These are phyloP conservation scores for Diloba caeruleocephala DNA, from an alignment of 2,888 invertebrate genomes.

Conservation along the genomic window DNA sequence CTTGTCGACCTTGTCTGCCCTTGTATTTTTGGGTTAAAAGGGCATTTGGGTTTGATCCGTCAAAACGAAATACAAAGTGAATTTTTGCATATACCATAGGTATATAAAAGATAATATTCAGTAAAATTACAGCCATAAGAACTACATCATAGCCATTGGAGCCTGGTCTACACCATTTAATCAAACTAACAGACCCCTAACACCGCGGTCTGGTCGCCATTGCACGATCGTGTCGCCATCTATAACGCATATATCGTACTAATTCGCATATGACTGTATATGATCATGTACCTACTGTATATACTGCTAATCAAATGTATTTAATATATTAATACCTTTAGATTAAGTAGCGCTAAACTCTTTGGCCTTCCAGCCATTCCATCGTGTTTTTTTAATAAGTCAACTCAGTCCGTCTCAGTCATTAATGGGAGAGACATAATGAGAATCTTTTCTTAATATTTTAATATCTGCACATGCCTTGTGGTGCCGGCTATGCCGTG, in stretches of 20 bases:
- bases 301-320: slow-evolving; percentile 41
- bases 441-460: too few relatives aligned
- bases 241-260: slow-evolving; percentile 46
- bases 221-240: slow-evolving; percentile 69
- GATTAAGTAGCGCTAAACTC: slow-evolving; percentile 15
- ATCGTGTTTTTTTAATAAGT: slow-evolving; percentile 1
- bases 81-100: not conserved
- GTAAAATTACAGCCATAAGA: not conserved
- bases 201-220: slow-evolving; percentile 58
- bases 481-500: too few relatives aligned
- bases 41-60: not conserved
- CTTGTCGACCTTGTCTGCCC: slow-evolving; percentile 42
- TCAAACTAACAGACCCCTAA: slow-evolving; percentile 55
- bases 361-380: slow-evolving; percentile 12
- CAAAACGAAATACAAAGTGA: slow-evolving; percentile 20
- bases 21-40: slow-evolving; percentile 27
- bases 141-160: slow-evolving; percentile 2
- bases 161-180: slow-evolving; percentile 36
- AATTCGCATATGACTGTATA: slow-evolving; percentile 37
- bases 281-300: slow-evolving; percentile 33
- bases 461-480: too few relatives aligned
- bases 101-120: not conserved
- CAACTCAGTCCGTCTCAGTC: not conserved
- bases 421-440: too few relatives aligned
- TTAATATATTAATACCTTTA: slow-evolving; percentile 27